phyloP scores from a whole-genome alignment of 2,888 invertebrate species.

The Silvanus unidentatus region DNA sequence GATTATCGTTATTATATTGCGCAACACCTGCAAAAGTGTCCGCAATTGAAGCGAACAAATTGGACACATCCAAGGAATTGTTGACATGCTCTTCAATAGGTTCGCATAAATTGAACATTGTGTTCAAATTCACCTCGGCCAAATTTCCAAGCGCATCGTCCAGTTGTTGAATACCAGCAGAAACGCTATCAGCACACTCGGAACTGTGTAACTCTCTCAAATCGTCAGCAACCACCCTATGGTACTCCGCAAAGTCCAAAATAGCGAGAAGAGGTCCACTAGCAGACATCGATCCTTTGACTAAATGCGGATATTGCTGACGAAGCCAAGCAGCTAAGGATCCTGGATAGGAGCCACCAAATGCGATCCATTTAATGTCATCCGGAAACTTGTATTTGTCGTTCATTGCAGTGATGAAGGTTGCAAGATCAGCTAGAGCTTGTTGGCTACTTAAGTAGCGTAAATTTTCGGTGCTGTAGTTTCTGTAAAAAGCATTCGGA shows the following conservation, averaged over 20 bases:
- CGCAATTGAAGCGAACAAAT: slow-evolving; percentile 73
- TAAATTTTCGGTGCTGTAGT: slow-evolving; percentile 58
- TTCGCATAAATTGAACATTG: slow-evolving; percentile 70
- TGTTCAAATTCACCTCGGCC: neutral
- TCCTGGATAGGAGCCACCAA: slow-evolving; percentile 91
- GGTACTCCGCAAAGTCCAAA: slow-evolving; percentile 80
- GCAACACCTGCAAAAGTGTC: slow-evolving; percentile 84
- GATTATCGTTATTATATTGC: slow-evolving; percentile 90
- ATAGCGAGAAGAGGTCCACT: slow-evolving; percentile 84
- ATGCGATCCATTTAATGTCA: slow-evolving; percentile 73
- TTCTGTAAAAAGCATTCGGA: neutral
- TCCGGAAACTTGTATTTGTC: slow-evolving; percentile 51
- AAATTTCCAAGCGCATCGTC: neutral
- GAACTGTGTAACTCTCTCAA: slow-evolving; percentile 4
- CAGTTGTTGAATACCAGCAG: slow-evolving; percentile 8
- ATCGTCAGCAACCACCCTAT: slow-evolving; percentile 63
- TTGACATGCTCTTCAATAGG: slow-evolving; percentile 58
- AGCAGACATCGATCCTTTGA: slow-evolving; percentile 76
- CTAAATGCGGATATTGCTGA: slow-evolving; percentile 77
- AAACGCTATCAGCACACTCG: slow-evolving; percentile 8
- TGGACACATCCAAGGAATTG: slow-evolving; percentile 63
- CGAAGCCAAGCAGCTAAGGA: slow-evolving; percentile 85
- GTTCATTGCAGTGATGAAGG: slow-evolving; percentile 70
- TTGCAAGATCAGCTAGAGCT: slow-evolving; percentile 77
- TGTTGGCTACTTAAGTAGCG: slow-evolving; percentile 69